These are phyloP conservation scores for Rynchops niger DNA, from an alignment of 2,113 vertebrate genomes.

Conservation along the genomic window DNA sequence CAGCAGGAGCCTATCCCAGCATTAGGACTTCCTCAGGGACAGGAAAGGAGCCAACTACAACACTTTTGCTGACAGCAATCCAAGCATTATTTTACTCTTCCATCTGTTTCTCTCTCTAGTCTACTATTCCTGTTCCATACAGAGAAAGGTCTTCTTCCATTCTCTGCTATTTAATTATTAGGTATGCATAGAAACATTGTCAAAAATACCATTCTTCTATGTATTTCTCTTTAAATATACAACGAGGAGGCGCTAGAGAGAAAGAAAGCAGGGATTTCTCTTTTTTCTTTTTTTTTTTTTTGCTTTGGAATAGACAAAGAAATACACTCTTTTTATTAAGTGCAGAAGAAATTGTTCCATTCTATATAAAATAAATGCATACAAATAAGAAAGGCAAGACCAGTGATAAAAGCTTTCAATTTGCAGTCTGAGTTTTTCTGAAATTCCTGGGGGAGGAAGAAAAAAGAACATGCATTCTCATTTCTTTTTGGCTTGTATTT, in stretches of 20 bases:
- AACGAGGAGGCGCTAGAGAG: not conserved
- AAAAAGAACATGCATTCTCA: not conserved
- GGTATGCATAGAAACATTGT: not conserved
- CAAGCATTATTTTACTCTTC: slow-evolving; percentile 58
- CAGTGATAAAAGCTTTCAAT: not conserved
- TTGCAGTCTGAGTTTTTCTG: not conserved
- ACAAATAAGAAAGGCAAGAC: not conserved
- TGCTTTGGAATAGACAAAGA: not conserved
- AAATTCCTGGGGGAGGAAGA: not conserved
- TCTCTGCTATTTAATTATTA: not conserved
- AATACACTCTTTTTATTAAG: not conserved
- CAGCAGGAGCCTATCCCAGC: not conserved
- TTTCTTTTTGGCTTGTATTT: not conserved
- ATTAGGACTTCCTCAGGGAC: not conserved
- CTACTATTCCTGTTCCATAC: not conserved
- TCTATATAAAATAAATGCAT: not conserved
- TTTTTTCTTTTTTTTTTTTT: not conserved
- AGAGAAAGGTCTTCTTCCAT: not conserved
- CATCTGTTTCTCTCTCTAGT: slow-evolving; percentile 51
- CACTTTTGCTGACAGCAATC: slow-evolving; percentile 19
- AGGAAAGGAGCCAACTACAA: slow-evolving; percentile 42
- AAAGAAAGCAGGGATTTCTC: not conserved
- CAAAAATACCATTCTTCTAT: not conserved
- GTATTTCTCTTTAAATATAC: not conserved
- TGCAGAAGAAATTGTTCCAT: not conserved